Evolutionary conservation across 2,113 vertebrate genomes (phyloP), one percentile per base, ranked within the genome.

Genomic region (Arvicanthis niloticus): DNA sequence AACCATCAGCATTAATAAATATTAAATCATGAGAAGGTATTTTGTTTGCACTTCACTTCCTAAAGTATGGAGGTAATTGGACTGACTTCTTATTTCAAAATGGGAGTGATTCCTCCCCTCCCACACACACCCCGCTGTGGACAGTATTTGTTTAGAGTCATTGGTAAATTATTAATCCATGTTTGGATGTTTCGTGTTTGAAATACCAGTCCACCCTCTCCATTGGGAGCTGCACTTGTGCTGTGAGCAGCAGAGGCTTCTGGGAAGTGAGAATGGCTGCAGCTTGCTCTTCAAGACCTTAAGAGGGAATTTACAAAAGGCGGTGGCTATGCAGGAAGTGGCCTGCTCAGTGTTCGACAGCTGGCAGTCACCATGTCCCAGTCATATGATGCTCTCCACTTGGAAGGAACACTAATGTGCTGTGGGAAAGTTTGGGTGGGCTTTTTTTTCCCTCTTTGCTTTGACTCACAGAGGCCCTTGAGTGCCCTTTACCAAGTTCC

Each of bases 161-260:
- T 94, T 97, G 97, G 96, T 98, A 95, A 97, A 98, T 97, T 97
- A 98, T 91, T 97, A 98, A 98, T 98, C 96, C 96, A 97, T 37
- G 19, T 98, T 98, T 91, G 94, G 95, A 93, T 60, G 87, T 95
- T 95, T 96, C 97, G 92, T 98, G 97, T 97, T 93, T 98, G 97
- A 98, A 98, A 98, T 98, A 97, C 97, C 97, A 98, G 96, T 96
- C 98, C 98, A 24, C 98, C 98, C 98, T 97, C 93, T 98, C 98
- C 96, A 68, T 60, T 95, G 98, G 98, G 98, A 98, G 88, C 85
- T 97, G 97, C 97, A 97, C 97, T 98, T 98, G 96, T 21, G 34
- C 98, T 95, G 94, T 95, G 97, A 96, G 97, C 87, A 97, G 75
- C 97, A 96, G 97, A 98, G 97, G 95, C 97, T 98, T 98, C 97